A percentile compares a stretch with the other conserved stretches of the same genome.
These are phyloP conservation scores for Coilia nasus DNA, from an alignment of 2,797 vertebrate genomes.

Conservation along the genomic window DNA sequence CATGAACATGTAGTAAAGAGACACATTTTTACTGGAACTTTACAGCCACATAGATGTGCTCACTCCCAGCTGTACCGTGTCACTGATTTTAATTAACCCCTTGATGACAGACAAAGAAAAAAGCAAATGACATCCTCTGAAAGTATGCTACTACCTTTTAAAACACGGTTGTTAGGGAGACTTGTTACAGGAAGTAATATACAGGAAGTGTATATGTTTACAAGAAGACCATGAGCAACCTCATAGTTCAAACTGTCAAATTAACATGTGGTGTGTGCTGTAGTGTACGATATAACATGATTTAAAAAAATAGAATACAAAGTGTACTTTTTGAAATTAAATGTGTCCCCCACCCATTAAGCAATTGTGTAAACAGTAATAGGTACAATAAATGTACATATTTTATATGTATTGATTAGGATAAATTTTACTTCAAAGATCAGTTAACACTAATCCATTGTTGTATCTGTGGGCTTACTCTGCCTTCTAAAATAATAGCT, in stretches of 20 bases:
- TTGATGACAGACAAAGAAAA: neutral
- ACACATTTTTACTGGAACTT: neutral
- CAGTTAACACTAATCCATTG: neutral
- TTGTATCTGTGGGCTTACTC: neutral
- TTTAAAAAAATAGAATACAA: neutral
- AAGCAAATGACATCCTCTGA: neutral
- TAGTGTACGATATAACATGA: neutral
- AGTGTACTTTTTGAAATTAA: too few relatives aligned
- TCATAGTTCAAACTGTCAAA: neutral
- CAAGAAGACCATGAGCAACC: too few relatives aligned
- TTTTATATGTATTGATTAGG: neutral
- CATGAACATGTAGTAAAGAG: slow-evolving; percentile 1
- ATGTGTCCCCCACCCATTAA: too few relatives aligned
- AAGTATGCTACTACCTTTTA: neutral
- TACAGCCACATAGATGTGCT: neutral
- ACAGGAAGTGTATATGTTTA: too few relatives aligned
- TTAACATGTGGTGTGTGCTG: neutral
- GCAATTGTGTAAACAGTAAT: too few relatives aligned
- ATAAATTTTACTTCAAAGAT: neutral
- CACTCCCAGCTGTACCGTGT: neutral
- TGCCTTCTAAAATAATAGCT: neutral
- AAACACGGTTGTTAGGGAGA: neutral
- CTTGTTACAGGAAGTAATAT: too few relatives aligned
- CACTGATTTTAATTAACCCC: neutral
- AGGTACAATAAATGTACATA: neutral